phyloP scores from a whole-genome alignment of 2,888 invertebrate genomes.

The Amblyjoppa fuscipennis region DNA sequence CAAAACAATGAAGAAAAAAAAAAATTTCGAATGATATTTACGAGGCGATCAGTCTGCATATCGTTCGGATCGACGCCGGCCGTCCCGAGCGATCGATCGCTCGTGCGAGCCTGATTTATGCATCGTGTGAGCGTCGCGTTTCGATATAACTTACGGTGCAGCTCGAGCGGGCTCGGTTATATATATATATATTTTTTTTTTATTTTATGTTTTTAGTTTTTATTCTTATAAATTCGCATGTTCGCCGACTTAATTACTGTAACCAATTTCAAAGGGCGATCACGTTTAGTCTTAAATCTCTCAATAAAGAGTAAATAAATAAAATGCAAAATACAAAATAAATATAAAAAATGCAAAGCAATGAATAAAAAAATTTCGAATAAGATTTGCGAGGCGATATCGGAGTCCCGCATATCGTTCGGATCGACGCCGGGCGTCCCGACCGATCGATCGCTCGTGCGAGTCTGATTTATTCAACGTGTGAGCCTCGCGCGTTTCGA shows the following conservation, averaged over 20 bases:
- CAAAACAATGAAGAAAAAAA: neutral
- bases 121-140: neutral
- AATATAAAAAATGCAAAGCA: neutral
- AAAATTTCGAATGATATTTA: neutral
- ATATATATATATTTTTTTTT: conserved; percentile 16
- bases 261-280: neutral
- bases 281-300: neutral
- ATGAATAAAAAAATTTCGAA: neutral
- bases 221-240: neutral
- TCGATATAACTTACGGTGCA: neutral
- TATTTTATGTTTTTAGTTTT: no score
- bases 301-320: neutral
- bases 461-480: neutral
- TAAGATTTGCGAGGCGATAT: neutral
- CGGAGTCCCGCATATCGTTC: neutral
- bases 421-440: neutral
- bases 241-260: neutral
- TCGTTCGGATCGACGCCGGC: neutral
- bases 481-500: neutral
- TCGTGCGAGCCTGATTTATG: neutral
- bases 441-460: neutral
- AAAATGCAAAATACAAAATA: neutral
- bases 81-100: neutral
- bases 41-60: neutral
- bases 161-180: no score